Conservation (phyloP, 2,888 invertebrate species). For the Helleia helle region DNA sequence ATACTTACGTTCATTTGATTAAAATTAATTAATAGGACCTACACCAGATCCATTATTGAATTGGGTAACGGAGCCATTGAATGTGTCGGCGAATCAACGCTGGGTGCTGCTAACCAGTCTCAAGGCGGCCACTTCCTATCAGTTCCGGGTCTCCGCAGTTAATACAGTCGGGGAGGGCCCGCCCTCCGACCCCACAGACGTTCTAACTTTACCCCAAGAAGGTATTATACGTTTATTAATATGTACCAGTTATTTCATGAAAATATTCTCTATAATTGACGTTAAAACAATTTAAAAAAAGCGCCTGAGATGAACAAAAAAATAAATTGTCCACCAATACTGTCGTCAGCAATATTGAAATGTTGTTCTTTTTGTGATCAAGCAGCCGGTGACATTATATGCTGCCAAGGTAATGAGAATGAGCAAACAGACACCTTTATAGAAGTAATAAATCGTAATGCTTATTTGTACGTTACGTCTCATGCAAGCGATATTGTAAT, state of each 20-base stretch:
- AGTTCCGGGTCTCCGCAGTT: conserved; percentile 96
- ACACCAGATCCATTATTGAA: conserved; percentile 88
- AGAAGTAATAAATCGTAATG: conserved; percentile 1
- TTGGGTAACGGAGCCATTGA: conserved; percentile 91
- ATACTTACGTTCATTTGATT: neutral
- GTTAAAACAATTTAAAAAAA: no score
- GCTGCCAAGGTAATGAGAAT: conserved; percentile 70
- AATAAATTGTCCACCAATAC: neutral
- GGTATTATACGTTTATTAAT: conserved; percentile 67
- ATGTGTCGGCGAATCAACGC: conserved; percentile 85
- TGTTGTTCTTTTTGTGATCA: conserved; percentile 58
- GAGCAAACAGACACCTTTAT: conserved; percentile 14
- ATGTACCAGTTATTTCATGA: no score
- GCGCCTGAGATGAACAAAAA: no score
- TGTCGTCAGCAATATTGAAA: conserved; percentile 22
- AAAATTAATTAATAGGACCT: conserved; percentile 73
- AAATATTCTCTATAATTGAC: no score
- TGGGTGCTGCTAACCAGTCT: conserved; percentile 88
- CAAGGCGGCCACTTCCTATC: conserved; percentile 95
- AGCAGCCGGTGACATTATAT: conserved; percentile 71
- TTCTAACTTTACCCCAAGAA: conserved; percentile 95
- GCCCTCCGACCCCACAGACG: conserved; percentile 90
- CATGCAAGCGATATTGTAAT: conserved; percentile 6
- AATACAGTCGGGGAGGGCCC: conserved; percentile 97
- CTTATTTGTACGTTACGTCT: conserved; percentile 4